These are phyloP conservation scores for Podiceps cristatus DNA, from an alignment of 2,113 vertebrate genomes.

Conservation along the genomic window DNA sequence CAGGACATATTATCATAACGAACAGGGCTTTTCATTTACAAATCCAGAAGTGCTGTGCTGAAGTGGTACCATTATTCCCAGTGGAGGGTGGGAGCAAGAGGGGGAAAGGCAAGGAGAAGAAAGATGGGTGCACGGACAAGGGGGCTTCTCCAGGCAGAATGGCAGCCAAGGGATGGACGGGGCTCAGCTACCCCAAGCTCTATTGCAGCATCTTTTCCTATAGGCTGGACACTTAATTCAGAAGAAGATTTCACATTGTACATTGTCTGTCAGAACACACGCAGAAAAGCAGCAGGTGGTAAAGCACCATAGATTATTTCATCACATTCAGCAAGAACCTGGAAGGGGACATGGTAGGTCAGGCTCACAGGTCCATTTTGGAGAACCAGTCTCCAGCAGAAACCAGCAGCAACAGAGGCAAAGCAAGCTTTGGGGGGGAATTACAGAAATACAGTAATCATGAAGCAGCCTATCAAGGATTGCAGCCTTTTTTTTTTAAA, in stretches of 20 bases:
- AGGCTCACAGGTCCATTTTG: not conserved
- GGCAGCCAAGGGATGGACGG: not conserved
- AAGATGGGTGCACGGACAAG: rapidly evolving
- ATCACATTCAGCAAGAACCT: not conserved
- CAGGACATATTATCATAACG: not conserved
- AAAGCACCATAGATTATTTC: not conserved
- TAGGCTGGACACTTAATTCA: not conserved
- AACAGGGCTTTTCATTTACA: not conserved
- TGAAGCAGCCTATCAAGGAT: not conserved
- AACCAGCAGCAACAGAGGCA: not conserved
- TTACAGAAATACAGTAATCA: not conserved
- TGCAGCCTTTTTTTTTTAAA: not conserved
- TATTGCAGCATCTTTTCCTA: not conserved
- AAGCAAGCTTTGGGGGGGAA: not conserved
- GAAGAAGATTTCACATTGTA: not conserved
- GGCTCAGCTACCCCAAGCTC: not conserved
- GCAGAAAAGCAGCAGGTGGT: not conserved
- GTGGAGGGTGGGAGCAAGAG: rapidly evolving
- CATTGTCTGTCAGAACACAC: not conserved
- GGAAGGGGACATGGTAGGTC: not conserved
- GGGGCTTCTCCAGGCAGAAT: not conserved
- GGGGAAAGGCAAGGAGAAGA: not conserved
- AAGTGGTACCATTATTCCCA: not conserved
- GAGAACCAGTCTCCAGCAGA: not conserved
- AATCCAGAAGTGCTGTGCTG: not conserved